Evolutionary conservation across 2,888 invertebrate species (phyloP).

Genomic region (Elmis aenea): DNA sequence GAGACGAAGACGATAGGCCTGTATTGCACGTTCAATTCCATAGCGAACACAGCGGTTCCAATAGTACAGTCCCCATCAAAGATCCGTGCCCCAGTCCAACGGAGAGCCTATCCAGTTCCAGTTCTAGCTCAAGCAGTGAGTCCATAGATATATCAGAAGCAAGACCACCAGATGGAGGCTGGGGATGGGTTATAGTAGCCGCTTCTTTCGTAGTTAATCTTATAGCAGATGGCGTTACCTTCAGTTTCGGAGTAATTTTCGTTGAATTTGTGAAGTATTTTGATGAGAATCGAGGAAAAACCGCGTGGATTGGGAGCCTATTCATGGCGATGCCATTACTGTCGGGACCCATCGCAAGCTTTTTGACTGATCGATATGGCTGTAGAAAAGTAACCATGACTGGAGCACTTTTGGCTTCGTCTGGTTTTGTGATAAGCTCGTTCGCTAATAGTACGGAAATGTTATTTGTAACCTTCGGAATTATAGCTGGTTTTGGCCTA

Average conservation of each 20-base stretch:
- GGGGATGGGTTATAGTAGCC: constrained; percentile 90
- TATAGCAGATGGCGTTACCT: constrained; percentile 88
- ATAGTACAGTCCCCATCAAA: constrained; percentile 23
- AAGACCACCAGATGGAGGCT: constrained; percentile 81
- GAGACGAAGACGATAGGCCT: constrained; percentile 38
- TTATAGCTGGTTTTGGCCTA: constrained; percentile 78
- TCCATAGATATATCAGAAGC: constrained; percentile 63
- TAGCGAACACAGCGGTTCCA: constrained; percentile 33
- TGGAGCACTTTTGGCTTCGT: constrained; percentile 69
- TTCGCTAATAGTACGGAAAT: constrained; percentile 71
- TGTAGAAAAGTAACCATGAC: constrained; percentile 74
- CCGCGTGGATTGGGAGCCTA: constrained; percentile 85
- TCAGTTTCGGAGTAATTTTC: constrained; percentile 87
- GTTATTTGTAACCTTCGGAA: constrained; percentile 76
- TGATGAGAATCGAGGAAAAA: constrained; percentile 77
- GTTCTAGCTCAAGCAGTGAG: constrained; percentile 55
- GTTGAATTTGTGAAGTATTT: constrained; percentile 82
- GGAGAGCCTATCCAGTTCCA: constrained; percentile 38
- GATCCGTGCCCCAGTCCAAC: constrained; percentile 27
- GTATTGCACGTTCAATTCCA: constrained; percentile 58
- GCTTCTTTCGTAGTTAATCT: constrained; percentile 86
- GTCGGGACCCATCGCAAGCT: constrained; percentile 80
- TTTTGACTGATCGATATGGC: constrained; percentile 77
- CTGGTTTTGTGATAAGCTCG: constrained; percentile 74
- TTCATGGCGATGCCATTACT: constrained; percentile 89